Base-by-base conservation (phyloP, 2,797 vertebrate genomes). In the Galagoides demidoff region DNA sequence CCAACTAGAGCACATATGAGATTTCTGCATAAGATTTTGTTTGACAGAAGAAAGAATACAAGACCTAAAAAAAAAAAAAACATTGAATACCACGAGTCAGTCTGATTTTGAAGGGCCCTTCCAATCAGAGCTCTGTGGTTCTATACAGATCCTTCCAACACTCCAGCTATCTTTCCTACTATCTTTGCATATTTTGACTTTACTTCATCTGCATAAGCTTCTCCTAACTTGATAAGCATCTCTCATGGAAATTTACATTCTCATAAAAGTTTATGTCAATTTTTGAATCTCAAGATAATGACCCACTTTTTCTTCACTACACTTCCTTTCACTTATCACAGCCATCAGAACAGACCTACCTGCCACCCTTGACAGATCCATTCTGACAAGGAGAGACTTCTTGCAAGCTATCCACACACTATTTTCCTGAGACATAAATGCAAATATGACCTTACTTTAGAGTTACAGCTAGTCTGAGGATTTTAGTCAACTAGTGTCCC, bases 381-480 rank as follows among this genome's bases (percentile, higher is more conserved):
- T 43, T 71, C 66, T 84, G 86, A 97, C 77, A 89, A 96, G 87
- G 55, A 70, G 49, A 94, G 81, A 66, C n/a, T 55, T 87, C 31
- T 81, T 77, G 70, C 78, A 90, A 95, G 85, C 77, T 85, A 37
- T 95, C 59, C 83, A 45, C 85, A 85, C 19, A 63, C n/a, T 23
- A 43, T 88, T 94, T 92, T n/a, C 82, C 73, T 70, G 90, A 88
- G 68, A 66, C 31, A 78, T 49, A 90, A 93, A 82, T 68, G 43
- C 92, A 95, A 84, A 94, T 68, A 39, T 31, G 11, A 45, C 71
- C 31, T 92, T 27, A 61, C 93, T 78, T 96, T 73, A 68, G 37
- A 79, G 31, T 63, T 66, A 55, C 2, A 79, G 63, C 17, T 78
- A 59, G 2, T 73, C 59, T 81, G 45, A 79, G 34, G 13, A 4